Base-by-base conservation (phyloP, 2,797 vertebrate genomes). In the Lutjanus campechanus region DNA sequence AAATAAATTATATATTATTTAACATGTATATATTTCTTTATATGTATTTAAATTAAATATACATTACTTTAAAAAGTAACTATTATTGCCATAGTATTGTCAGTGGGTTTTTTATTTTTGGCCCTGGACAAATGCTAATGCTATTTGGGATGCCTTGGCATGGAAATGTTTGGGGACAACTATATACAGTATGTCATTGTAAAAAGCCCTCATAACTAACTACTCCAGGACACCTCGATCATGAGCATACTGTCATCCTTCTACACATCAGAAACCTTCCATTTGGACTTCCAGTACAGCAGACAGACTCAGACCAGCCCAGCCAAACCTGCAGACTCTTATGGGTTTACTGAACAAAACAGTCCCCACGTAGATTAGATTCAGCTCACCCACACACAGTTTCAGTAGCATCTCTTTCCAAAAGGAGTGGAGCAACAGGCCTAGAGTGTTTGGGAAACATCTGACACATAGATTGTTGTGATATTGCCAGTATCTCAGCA, bases 351-450 rank as follows among this genome's bases (percentile, higher is more conserved):
- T 69, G 64, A 65, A 77, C 20, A 68, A 61, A 76, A 79, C 15
- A 67, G 64, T 40, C 22, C 53, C 46, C 47, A 60, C 43, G 0
- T 47, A 61, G 54, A 62, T 55, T 47, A 72, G 41, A 61, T 71
- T 58, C 44, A 54, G 58, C 64, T 73, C 79, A 84, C 69, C 64
- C 75, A 73, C 81, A 76, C 59, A 73, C 63, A 63, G 22, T 61
- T 59, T 44, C 62, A 66, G 61, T 17, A 69, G 47, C 54, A 76
- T 69, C 53, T 69, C 81, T 76, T 66, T 73, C 76, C 77, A 81
- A 15, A 77, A 77, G 36, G 19, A 82, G 36, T 64, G 36, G 17
- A 82, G 85, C 81, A 90, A 83, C 81, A 82, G 73, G 73, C 82
- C 78, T 66, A 16, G 16, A 59, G 65, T 75, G 85, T 84, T 73